Evolutionary conservation across 1,140 invertebrate genomes (phyloP).

Genomic region (Parapsyche elsis): DNA sequence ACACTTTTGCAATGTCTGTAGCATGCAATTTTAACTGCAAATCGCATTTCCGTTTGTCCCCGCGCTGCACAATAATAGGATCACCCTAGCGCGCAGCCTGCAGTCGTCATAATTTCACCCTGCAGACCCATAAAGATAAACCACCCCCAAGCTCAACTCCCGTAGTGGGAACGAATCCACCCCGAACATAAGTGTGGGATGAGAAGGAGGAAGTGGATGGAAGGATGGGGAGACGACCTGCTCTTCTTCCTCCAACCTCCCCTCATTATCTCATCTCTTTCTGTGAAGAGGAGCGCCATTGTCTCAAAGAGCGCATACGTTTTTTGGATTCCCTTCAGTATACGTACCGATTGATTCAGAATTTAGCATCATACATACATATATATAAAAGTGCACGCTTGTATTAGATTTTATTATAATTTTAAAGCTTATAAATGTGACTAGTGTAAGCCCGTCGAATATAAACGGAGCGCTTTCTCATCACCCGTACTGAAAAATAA

Average conservation of each 20-base stretch:
- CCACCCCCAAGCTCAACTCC: constrained; percentile 32
- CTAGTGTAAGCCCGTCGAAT: too few species aligned
- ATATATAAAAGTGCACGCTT: too few species aligned
- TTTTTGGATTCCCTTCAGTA: constrained; percentile 1
- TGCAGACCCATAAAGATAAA: constrained; percentile 57
- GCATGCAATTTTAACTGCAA: constrained; percentile 53
- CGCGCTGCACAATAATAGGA: constrained; percentile 50
- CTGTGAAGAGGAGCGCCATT: constrained; percentile 34
- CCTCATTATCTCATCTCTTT: constrained; percentile 54
- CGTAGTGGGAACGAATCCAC: neutral
- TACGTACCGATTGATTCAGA: neutral
- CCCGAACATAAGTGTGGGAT: neutral
- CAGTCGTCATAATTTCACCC: constrained; percentile 56
- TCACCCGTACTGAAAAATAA: too few species aligned
- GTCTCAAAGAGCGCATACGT: constrained; percentile 39
- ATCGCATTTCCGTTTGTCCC: constrained; percentile 54
- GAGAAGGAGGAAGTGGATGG: neutral
- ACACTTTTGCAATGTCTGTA: constrained; percentile 4
- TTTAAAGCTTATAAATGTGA: too few species aligned
- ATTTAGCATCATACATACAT: too few species aligned
- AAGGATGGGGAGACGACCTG: neutral
- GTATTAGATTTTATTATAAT: too few species aligned
- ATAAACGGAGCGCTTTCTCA: too few species aligned
- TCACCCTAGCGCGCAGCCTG: constrained; percentile 50
- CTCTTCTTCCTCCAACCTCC: neutral